Evolutionary conservation across 2,797 vertebrate species (phyloP), one percentile per base, ranked within the genome.

Genomic region (Calcarius lapponicus): DNA sequence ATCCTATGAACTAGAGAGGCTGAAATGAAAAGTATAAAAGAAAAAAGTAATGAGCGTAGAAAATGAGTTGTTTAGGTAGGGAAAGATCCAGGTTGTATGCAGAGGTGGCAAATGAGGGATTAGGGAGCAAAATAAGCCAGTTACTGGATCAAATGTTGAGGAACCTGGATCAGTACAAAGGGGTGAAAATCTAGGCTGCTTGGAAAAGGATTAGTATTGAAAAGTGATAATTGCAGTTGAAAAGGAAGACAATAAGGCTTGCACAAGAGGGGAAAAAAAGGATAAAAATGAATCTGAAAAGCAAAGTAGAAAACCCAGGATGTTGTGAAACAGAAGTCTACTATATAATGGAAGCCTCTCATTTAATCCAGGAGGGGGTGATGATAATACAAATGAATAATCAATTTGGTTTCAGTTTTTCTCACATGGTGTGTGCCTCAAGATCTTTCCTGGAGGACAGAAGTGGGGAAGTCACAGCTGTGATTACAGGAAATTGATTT

Each of bases 151-250:
- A 87, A 80, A 89, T 72, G 50, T 64, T 86, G 53, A 94, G 31
- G 67, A 92, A 92, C 92, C 79, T 96, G 57, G 18, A 95, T 95
- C 67, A 80, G 13, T 86, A 90, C 40, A 93, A 95, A 96, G 43
- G 25, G 47, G 15, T 94, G 83, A 80, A 85, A 89, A 91, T 92
- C 38, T 82, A 75, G 86, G 75, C 80, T 90, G 57, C 73, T 95
- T 96, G 83, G 26, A 48, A 71, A 94, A 94, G 92, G 93, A 96
- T 97, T 97, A 92, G 36, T 85, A 92, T 73, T 78, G 66, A 83
- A 62, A 91, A 80, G 62, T 88, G 80, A 61, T 96, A 92, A 92
- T 82, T 96, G 61, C 70, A 58, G 40, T 84, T 96, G 36, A 89
- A 95, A 95, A 90, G 78, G 70, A 93, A 95, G 58, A 95, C 79